A percentile compares a stretch with the other conserved stretches of the same genome.
Evolutionary conservation across 2,113 vertebrate genomes (phyloP).

Genomic region (Montifringilla adamsi): DNA sequence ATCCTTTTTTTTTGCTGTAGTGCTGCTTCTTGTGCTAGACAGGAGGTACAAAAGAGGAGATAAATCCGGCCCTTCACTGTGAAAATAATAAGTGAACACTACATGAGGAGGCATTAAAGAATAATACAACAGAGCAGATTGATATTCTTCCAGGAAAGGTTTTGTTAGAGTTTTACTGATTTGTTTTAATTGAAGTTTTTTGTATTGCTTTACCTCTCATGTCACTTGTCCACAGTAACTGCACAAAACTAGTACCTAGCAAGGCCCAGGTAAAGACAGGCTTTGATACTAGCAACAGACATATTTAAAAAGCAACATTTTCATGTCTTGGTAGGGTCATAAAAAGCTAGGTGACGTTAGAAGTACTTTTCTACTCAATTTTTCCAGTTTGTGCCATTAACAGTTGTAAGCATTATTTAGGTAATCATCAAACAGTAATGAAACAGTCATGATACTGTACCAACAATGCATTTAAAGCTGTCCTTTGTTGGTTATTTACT

Average conservation of each 20-base stretch:
- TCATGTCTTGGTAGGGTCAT: neutral
- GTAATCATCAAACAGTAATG: neutral
- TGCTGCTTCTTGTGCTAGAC: neutral
- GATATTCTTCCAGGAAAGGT: neutral
- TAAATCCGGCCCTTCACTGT: neutral
- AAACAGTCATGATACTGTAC: neutral
- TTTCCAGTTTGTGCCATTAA: slow-evolving; percentile 12
- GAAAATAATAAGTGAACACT: neutral
- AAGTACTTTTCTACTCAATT: neutral
- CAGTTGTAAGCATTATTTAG: neutral
- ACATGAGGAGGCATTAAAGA: neutral
- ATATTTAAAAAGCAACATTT: neutral
- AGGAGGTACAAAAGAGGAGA: neutral
- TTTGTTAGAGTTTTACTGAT: neutral
- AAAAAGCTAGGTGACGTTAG: neutral
- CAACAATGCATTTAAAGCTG: slow-evolving; percentile 8
- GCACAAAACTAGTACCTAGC: neutral
- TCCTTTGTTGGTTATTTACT: slow-evolving; percentile 31
- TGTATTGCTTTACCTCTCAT: neutral
- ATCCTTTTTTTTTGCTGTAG: neutral
- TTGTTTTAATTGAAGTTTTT: neutral
- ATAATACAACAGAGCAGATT: neutral
- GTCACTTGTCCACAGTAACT: neutral
- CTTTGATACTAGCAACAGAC: neutral
- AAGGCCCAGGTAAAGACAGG: neutral